phyloP scores from a whole-genome alignment of 2,888 invertebrate species.

The Brachyptera risi region DNA sequence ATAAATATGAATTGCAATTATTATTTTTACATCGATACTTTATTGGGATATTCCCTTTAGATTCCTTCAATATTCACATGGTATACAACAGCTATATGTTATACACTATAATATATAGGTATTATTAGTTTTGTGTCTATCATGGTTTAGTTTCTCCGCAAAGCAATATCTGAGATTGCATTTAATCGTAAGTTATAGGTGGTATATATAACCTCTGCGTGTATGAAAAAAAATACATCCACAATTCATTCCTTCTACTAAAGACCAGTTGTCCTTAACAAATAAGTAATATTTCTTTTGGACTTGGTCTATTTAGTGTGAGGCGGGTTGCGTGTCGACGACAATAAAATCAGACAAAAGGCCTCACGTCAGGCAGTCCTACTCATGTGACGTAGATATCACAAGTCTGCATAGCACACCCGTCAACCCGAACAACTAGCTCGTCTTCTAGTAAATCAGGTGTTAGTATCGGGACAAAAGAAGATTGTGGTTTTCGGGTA shows the following conservation, averaged over 20 bases:
- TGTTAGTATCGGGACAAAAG: constrained; percentile 18
- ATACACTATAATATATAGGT: too few species aligned
- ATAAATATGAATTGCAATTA: too few species aligned
- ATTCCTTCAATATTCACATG: too few species aligned
- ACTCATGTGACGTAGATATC: too few species aligned
- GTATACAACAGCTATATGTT: too few species aligned
- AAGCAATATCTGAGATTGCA: neutral
- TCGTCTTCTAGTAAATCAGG: constrained; percentile 28
- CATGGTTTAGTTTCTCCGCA: too few species aligned
- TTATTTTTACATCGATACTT: too few species aligned
- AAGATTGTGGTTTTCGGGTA: constrained; percentile 7
- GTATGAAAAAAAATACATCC: neutral
- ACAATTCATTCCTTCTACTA: neutral
- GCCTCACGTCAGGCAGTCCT: too few species aligned
- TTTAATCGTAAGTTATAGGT: constrained; percentile 9
- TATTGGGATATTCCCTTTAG: too few species aligned
- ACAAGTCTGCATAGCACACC: too few species aligned
- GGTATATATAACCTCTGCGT: neutral
- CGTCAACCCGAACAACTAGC: too few species aligned
- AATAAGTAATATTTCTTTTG: neutral
- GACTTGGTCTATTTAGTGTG: neutral
- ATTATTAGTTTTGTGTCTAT: too few species aligned
- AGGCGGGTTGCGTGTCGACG: constrained; percentile 17
- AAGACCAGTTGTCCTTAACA: neutral
- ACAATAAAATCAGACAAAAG: constrained; percentile 21